A percentile compares a stretch with the other conserved stretches of the same genome.
Evolutionary conservation across 1,140 invertebrate genomes (phyloP).

Genomic region (Centruroides vittatus): DNA sequence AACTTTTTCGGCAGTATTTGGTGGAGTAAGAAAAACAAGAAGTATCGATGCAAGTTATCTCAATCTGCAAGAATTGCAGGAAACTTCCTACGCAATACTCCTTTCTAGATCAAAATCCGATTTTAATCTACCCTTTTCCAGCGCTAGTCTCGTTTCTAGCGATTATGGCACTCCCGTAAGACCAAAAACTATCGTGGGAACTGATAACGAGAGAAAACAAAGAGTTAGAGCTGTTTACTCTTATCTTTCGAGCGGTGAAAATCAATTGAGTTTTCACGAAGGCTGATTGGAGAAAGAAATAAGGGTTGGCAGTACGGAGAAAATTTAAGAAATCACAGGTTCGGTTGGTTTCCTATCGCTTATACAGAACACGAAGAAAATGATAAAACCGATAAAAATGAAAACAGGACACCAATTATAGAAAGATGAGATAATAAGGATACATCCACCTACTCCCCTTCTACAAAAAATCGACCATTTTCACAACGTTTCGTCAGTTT

Average conservation of each 20-base stretch:
- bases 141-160: not conserved
- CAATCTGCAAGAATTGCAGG: constrained; percentile 41
- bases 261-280: constrained; percentile 79
- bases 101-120: constrained; percentile 61
- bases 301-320: constrained; percentile 93
- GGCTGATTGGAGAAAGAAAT: constrained; percentile 76
- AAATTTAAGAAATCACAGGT: constrained; percentile 66
- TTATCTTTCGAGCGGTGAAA: constrained; percentile 75
- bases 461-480: no score
- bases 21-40: constrained; percentile 62
- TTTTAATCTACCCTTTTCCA: constrained; percentile 56
- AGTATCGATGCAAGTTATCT: constrained; percentile 74
- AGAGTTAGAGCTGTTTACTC: constrained; percentile 64
- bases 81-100: not conserved
- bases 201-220: no score
- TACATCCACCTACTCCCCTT: no score
- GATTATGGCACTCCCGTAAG: constrained; percentile 25
- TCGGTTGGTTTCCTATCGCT: constrained; percentile 86
- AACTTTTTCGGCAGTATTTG: no score
- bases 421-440: no score
- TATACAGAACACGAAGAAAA: constrained; percentile 52
- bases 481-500: no score
- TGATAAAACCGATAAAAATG: no score
- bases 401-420: no score
- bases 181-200: constrained; percentile 52